A percentile compares a stretch with the other conserved stretches of the same genome.
Conservation (phyloP, 2,113 vertebrate genomes). For the Phasianus colchicus region DNA sequence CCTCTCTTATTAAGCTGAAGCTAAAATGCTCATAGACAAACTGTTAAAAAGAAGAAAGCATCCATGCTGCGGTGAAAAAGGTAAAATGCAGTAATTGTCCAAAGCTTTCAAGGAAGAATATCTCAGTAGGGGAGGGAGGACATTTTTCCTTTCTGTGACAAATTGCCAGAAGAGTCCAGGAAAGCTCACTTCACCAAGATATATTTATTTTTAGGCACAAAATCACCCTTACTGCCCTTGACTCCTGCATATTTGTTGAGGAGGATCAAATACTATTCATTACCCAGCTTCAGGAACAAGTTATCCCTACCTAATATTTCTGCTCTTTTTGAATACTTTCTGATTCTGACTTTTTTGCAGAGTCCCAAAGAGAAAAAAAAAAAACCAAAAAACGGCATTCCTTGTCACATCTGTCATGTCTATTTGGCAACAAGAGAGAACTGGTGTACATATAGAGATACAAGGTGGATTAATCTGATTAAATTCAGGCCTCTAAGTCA, state of each 20-base stretch:
- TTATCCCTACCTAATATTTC: not conserved
- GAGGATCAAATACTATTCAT: not conserved
- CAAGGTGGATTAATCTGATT: slow-evolving; percentile 44
- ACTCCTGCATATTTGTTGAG: slow-evolving; percentile 15
- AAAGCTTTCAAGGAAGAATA: slow-evolving; percentile 63
- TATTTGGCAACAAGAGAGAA: slow-evolving; percentile 20
- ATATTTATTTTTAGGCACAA: slow-evolving; percentile 47
- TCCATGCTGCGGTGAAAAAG: slow-evolving; percentile 28
- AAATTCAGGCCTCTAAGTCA: slow-evolving; percentile 52
- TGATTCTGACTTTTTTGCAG: slow-evolving; percentile 31
- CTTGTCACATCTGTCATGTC: slow-evolving; percentile 1
- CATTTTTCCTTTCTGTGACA: slow-evolving; percentile 37
- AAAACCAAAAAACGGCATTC: not conserved
- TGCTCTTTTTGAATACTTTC: not conserved
- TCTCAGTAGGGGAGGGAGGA: slow-evolving; percentile 24
- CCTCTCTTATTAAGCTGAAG: slow-evolving; percentile 59
- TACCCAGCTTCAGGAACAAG: not conserved
- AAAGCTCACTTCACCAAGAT: slow-evolving; percentile 32
- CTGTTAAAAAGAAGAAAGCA: slow-evolving; percentile 59
- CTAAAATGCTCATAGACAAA: slow-evolving; percentile 62
- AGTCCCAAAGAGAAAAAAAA: not conserved
- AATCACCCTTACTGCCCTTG: slow-evolving; percentile 33
- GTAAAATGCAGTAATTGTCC: slow-evolving; percentile 67
- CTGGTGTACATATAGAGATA: slow-evolving; percentile 8
- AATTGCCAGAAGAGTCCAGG: slow-evolving; percentile 39